Evolutionary conservation across 2,888 invertebrate species (phyloP).

Genomic region (Therioaphis trifolii): DNA sequence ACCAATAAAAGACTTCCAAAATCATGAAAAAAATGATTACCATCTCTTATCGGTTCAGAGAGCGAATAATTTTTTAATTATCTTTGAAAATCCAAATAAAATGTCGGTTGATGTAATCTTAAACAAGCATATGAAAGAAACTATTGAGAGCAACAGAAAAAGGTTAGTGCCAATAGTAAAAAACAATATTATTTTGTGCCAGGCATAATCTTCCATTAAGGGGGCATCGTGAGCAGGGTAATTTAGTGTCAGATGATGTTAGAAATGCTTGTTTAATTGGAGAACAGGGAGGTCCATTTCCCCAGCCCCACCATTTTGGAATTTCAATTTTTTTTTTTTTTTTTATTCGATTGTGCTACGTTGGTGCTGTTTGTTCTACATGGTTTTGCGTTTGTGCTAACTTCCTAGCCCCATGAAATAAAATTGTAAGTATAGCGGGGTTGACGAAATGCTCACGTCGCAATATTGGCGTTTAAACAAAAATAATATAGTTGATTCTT

Average conservation of each 20-base stretch:
- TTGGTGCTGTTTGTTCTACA: too few species aligned
- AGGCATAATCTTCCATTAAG: not conserved
- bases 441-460: too few species aligned
- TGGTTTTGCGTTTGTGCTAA: too few species aligned
- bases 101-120: not conserved
- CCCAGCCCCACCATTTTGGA: too few species aligned
- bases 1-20: not conserved
- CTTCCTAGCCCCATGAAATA: too few species aligned
- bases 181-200: slow-evolving; percentile 14
- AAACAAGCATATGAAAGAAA: not conserved
- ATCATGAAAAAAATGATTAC: not conserved
- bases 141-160: not conserved
- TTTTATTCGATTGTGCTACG: too few species aligned
- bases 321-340: too few species aligned
- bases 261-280: slow-evolving; percentile 8
- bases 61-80: not conserved
- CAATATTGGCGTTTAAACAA: too few species aligned
- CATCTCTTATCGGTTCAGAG: not conserved
- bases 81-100: not conserved
- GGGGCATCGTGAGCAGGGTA: not conserved
- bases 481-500: too few species aligned
- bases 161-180: slow-evolving; percentile 8
- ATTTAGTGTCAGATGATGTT: not conserved
- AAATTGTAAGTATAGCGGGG: too few species aligned
- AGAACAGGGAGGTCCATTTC: too few species aligned